Evolutionary conservation across 2,797 vertebrate species (phyloP).

Genomic region (Chromobotia macracanthus): DNA sequence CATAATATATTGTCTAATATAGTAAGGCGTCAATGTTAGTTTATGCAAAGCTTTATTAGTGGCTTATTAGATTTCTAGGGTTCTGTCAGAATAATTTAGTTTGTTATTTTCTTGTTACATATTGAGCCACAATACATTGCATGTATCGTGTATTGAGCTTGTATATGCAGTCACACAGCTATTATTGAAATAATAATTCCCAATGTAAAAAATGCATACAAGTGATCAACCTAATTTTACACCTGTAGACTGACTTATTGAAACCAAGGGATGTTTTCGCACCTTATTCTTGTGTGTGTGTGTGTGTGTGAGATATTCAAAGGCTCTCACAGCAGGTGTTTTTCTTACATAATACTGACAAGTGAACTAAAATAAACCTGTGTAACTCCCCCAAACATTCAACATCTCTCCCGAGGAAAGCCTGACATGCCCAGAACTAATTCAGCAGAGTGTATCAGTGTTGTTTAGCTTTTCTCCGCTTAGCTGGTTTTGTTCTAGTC

Average conservation of each 20-base stretch:
- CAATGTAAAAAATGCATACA: too few species aligned
- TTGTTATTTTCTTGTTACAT: too few species aligned
- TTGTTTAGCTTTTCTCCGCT: neutral
- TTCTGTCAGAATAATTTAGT: too few species aligned
- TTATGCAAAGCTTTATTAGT: neutral
- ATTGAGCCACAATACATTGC: too few species aligned
- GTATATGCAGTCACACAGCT: too few species aligned
- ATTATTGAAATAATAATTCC: too few species aligned
- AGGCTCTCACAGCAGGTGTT: conserved; percentile 32
- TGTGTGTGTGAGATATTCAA: conserved; percentile 2
- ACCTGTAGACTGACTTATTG: neutral
- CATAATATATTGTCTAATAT: neutral
- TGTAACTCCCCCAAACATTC: neutral
- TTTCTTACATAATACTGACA: conserved; percentile 23
- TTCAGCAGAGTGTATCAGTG: conserved; percentile 12
- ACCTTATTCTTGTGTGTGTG: neutral
- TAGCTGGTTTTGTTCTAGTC: neutral
- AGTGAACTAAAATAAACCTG: conserved; percentile 34
- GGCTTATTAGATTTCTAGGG: too few species aligned
- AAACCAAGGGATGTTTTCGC: too few species aligned
- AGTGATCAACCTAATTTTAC: too few species aligned
- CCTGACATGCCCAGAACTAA: neutral
- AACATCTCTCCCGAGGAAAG: conserved; percentile 10
- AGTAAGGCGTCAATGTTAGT: neutral
- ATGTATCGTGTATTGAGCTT: too few species aligned